Evolutionary conservation across 2,888 invertebrate genomes (phyloP), one percentile per base, ranked within the genome.

Genomic region (Venusia cambrica): DNA sequence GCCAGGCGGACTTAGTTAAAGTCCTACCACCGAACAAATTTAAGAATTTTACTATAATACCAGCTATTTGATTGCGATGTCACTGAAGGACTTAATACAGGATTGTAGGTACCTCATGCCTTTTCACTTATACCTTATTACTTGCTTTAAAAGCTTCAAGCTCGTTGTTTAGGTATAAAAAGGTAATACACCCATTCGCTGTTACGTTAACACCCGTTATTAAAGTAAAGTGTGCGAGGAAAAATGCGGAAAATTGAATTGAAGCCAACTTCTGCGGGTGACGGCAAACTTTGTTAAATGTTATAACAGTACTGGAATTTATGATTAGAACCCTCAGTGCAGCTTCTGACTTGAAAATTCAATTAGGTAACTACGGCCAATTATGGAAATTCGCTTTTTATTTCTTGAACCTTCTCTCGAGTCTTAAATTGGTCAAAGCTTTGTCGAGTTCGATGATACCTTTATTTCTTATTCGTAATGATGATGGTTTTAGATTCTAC

Each of bases 211-310:
- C 54, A 51, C 45, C 51, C 42, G 45, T 48, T 62, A 56, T 55
- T 53, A 58, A 59, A 50, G 33, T 26, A 30, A 34, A 39, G 46
- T 45, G 35, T 32, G 34, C 19, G 39, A 47, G 52, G 55, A 65
- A 64, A 57, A 57, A 54, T 52, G 13, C 28, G 36, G 21, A 40
- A 51, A 57, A 54, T 58, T 61, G 58, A 66, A 69, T 51, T 62
- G 49, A 57, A 67, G 64, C 64, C 65, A 72, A 73, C 75, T 68
- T 70, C 67, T 74, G 73, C 49, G 42, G 61, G 57, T 61, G 71
- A 71, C 72, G 65, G 64, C 59, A 61, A 75, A 73, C 66, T 72
- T 73, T 68, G 72, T 67, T 68, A 69, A 69, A 70, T 63, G 62
- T 68, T 68, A 64, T 71, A 71, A 63, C 66, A 66, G 54, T 53